Evolutionary conservation across 2,888 invertebrate genomes (phyloP).

Genomic region (Amphipyra berbera): DNA sequence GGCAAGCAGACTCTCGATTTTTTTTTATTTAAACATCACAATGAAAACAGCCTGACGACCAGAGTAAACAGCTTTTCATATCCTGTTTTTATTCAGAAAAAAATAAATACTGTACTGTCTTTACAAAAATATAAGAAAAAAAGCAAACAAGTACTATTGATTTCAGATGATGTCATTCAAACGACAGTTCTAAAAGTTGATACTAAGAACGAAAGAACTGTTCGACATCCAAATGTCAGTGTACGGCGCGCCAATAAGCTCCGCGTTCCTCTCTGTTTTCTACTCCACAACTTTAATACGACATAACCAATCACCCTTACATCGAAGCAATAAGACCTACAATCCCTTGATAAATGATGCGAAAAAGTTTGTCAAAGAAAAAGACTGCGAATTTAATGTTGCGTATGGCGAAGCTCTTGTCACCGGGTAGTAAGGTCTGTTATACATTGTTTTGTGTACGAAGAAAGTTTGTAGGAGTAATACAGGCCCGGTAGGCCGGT

Average conservation of each 20-base stretch:
- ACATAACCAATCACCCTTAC: slow-evolving; percentile 59
- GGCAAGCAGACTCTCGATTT: slow-evolving; percentile 2
- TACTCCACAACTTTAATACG: slow-evolving; percentile 53
- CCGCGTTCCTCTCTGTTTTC: slow-evolving; percentile 76
- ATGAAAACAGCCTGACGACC: slow-evolving; percentile 5
- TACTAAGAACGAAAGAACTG: slow-evolving; percentile 70
- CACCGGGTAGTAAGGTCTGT: slow-evolving; percentile 69
- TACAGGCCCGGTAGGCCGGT: slow-evolving; percentile 78
- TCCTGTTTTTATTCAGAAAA: not conserved
- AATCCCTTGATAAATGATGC: slow-evolving; percentile 61
- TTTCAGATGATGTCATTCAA: slow-evolving; percentile 65
- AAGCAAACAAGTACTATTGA: slow-evolving; percentile 52
- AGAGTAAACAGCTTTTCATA: not conserved
- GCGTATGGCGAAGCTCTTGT: slow-evolving; percentile 65
- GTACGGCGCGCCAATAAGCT: slow-evolving; percentile 72
- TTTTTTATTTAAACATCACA: not conserved
- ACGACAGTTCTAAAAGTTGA: slow-evolving; percentile 64
- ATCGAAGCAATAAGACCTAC: slow-evolving; percentile 66
- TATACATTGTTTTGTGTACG: slow-evolving; percentile 70
- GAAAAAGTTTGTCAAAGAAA: slow-evolving; percentile 70
- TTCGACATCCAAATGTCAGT: slow-evolving; percentile 82
- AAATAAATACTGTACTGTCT: not conserved
- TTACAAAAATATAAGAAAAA: not conserved
- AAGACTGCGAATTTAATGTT: slow-evolving; percentile 62
- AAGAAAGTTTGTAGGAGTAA: slow-evolving; percentile 77